Conservation (phyloP, 1,140 invertebrate species). For the Dendroctonus valens region DNA sequence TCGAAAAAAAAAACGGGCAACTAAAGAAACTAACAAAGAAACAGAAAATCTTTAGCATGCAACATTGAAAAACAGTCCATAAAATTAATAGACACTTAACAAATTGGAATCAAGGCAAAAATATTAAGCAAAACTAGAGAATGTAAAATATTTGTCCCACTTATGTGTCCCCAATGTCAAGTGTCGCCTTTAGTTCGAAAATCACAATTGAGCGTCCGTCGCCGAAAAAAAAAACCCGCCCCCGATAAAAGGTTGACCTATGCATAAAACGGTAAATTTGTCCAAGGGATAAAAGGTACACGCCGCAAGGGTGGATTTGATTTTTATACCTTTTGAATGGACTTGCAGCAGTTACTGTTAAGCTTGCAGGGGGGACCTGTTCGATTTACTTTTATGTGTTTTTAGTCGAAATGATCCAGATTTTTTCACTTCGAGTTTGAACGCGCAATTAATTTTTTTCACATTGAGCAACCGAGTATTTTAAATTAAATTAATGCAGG, state of each 20-base stretch:
- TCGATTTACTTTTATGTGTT: conserved; percentile 1
- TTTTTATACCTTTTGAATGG: conserved; percentile 22
- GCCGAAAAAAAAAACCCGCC: conserved; percentile 12
- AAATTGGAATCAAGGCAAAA: no score
- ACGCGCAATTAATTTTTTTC: no score
- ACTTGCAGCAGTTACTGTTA: conserved; percentile 13
- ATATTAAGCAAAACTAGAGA: no score
- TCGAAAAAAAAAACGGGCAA: conserved; percentile 21
- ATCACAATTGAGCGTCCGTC: conserved; percentile 10
- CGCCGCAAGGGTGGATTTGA: conserved; percentile 14
- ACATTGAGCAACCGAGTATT: no score
- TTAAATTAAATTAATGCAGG: no score
- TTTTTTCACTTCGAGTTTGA: neutral
- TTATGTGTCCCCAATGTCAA: neutral
- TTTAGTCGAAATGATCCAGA: neutral
- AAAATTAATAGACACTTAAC: no score
- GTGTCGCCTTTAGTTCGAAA: neutral
- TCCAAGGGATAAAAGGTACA: conserved; percentile 19
- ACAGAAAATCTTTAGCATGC: no score
- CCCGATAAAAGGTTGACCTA: conserved; percentile 19
- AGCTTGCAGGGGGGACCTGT: neutral
- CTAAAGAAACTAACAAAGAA: no score
- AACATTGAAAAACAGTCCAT: no score
- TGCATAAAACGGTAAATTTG: conserved; percentile 25
- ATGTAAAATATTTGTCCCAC: no score